Conservation (phyloP, 2,113 vertebrate species). For the Myiopsitta monachus region DNA sequence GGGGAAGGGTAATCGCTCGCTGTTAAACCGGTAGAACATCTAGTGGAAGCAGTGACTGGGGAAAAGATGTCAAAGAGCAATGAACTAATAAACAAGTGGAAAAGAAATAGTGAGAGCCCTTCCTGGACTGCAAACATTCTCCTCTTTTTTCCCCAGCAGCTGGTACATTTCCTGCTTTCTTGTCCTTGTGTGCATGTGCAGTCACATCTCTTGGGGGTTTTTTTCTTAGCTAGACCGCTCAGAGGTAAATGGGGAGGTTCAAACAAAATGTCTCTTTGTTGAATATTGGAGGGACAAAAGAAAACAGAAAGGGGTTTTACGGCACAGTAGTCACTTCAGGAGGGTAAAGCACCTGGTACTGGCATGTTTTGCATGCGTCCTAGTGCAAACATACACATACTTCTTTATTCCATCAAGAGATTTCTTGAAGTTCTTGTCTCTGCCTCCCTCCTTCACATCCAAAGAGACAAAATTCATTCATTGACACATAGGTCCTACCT, state of each 20-base stretch:
- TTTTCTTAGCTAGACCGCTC: background rate
- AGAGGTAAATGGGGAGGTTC: background rate
- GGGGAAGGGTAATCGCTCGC: background rate
- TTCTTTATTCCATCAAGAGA: background rate
- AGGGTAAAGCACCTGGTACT: background rate
- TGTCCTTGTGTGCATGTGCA: background rate
- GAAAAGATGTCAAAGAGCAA: slow-evolving; percentile 35
- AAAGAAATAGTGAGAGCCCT: slow-evolving; percentile 4
- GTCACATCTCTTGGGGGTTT: background rate
- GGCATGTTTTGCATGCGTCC: background rate
- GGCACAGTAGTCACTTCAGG: background rate
- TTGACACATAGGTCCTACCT: background rate
- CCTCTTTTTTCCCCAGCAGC: background rate
- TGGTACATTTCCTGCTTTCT: slow-evolving; percentile 40
- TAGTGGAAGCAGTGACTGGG: background rate
- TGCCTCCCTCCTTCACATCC: background rate
- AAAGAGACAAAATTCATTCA: background rate
- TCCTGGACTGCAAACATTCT: background rate
- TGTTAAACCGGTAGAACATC: background rate
- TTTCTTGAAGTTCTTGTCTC: background rate
- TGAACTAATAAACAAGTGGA: slow-evolving; percentile 10
- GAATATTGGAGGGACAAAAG: background rate
- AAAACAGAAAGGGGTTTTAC: background rate
- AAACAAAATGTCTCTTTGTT: background rate
- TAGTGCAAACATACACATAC: background rate